Evolutionary conservation across 2,113 vertebrate genomes (phyloP).

Genomic region (Dromiciops gliroides): DNA sequence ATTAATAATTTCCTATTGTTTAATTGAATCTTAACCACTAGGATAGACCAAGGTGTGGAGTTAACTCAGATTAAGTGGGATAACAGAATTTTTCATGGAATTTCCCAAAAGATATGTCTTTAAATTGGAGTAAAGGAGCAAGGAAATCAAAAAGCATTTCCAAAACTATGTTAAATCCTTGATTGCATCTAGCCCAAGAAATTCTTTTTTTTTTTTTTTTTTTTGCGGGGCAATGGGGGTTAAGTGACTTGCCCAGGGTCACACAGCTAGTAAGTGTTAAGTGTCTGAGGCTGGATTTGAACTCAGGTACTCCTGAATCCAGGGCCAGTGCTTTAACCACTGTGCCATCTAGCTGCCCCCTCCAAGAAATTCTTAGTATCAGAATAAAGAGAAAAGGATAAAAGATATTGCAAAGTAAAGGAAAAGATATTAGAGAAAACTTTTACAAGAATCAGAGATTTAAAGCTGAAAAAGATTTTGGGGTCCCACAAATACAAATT

Average conservation of each 20-base stretch:
- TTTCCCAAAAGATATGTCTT: background rate
- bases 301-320: too few relatives aligned
- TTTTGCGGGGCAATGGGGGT: too few relatives aligned
- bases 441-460: background rate
- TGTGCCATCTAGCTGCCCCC: too few relatives aligned
- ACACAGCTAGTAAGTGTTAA: too few relatives aligned
- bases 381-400: background rate
- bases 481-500: background rate
- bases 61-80: background rate
- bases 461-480: background rate
- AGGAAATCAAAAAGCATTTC: background rate
- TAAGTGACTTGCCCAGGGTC: too few relatives aligned
- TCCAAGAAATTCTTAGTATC: background rate
- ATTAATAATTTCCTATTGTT: background rate
- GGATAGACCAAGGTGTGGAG: background rate
- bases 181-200: background rate
- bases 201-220: too few relatives aligned
- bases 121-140: background rate
- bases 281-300: too few relatives aligned
- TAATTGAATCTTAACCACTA: background rate
- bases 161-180: background rate
- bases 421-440: background rate
- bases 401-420: background rate
- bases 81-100: background rate
- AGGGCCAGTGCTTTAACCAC: too few relatives aligned